phyloP scores from a whole-genome alignment of 2,888 invertebrate species.

The Charanyca ferruginea region DNA sequence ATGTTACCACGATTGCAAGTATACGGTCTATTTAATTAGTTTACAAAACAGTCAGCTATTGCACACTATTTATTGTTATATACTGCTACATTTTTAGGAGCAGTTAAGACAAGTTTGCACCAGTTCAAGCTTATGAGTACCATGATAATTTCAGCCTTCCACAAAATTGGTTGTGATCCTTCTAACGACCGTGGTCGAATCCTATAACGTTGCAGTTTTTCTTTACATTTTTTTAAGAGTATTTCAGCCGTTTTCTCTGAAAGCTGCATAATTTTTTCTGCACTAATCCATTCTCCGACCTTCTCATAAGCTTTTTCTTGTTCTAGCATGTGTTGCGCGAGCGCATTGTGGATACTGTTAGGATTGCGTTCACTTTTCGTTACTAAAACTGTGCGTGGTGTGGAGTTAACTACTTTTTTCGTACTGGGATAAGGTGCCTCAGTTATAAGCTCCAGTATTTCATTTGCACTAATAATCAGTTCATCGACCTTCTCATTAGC shows the following conservation, averaged over 20 bases:
- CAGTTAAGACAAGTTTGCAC: constrained; percentile 31
- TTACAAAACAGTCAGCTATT: constrained; percentile 24
- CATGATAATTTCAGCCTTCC: constrained; percentile 36
- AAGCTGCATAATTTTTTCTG: not conserved
- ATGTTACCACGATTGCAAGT: constrained; percentile 14
- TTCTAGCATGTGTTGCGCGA: not conserved
- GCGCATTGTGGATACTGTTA: constrained; percentile 5
- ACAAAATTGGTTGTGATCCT: constrained; percentile 9
- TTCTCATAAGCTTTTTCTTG: constrained; percentile 43
- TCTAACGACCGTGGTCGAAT: constrained; percentile 20
- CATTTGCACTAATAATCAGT: not conserved
- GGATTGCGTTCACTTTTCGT: constrained; percentile 4
- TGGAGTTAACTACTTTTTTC: constrained; percentile 14
- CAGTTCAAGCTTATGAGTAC: constrained; percentile 27
- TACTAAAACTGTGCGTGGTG: constrained; percentile 1
- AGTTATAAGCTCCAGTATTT: not conserved
- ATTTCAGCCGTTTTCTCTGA: constrained; percentile 3
- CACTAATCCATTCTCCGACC: constrained; percentile 4
- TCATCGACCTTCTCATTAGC: not conserved
- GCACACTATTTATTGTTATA: constrained; percentile 28
- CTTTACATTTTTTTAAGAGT: constrained; percentile 50
- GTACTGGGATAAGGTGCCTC: constrained; percentile 31
- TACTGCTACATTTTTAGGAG: constrained; percentile 17
- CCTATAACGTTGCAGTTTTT: constrained; percentile 47
- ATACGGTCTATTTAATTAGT: constrained; percentile 13